phyloP scores from a whole-genome alignment of 2,797 vertebrate species.

The Kryptolebias ocellatus region DNA sequence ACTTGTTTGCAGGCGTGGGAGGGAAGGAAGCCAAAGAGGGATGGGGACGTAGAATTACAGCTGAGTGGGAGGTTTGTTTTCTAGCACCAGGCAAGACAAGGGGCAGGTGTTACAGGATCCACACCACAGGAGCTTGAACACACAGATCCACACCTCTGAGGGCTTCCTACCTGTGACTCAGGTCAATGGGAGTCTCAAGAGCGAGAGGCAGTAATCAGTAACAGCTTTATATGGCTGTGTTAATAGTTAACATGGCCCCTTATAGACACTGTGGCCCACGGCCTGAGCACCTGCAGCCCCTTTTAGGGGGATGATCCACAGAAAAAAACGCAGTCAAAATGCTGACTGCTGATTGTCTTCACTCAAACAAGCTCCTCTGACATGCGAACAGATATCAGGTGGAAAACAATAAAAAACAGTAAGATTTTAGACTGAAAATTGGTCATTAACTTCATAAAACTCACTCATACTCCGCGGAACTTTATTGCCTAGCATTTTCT shows the following conservation, averaged over 20 bases:
- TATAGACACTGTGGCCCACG: conserved; percentile 68
- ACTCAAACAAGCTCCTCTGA: conserved; percentile 30
- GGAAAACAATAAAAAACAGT: background rate
- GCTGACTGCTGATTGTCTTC: conserved; percentile 61
- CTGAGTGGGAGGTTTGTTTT: conserved; percentile 36
- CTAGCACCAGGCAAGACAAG: conserved; percentile 28
- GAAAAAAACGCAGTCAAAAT: conserved; percentile 70
- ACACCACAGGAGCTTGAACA: conserved; percentile 24
- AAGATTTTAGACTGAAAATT: conserved; percentile 11
- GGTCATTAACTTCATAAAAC: conserved; percentile 44
- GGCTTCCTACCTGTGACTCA: conserved; percentile 75
- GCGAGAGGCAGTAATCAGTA: conserved; percentile 82
- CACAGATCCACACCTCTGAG: conserved; percentile 57
- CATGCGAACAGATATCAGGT: conserved; percentile 54
- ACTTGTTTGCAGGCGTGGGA: conserved; percentile 38
- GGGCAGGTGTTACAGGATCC: conserved; percentile 30
- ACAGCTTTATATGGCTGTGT: conserved; percentile 80
- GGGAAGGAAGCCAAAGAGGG: conserved; percentile 36
- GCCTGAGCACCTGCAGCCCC: conserved; percentile 74
- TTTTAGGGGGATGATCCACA: conserved; percentile 73
- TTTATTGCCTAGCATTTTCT: conserved; percentile 21
- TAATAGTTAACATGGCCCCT: conserved; percentile 81
- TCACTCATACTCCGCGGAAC: background rate
- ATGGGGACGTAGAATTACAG: conserved; percentile 55
- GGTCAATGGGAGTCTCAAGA: conserved; percentile 76